phyloP scores from a whole-genome alignment of 2,113 vertebrate species.

The Puffinus mauretanicus region DNA sequence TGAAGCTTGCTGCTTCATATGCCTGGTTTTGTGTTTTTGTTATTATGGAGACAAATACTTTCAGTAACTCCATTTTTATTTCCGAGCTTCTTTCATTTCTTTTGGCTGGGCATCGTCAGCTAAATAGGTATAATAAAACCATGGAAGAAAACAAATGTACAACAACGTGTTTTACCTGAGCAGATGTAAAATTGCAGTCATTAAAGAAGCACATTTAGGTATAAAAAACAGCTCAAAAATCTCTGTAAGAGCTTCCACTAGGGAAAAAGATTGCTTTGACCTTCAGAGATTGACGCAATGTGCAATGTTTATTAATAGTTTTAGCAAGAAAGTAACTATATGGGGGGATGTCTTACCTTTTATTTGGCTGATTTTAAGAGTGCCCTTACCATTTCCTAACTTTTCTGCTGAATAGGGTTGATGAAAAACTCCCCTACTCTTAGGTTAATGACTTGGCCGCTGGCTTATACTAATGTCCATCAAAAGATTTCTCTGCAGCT shows the following conservation, averaged over 20 bases:
- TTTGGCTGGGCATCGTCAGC: neutral
- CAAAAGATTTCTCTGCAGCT: neutral
- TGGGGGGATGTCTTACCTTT: neutral
- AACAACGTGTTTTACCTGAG: neutral
- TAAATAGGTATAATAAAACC: slow-evolving; percentile 6
- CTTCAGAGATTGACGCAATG: slow-evolving; percentile 38
- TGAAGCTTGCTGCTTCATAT: neutral
- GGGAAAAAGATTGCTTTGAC: slow-evolving; percentile 57
- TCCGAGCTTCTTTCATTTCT: neutral
- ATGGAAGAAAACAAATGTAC: neutral
- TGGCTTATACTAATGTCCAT: neutral
- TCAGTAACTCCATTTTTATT: slow-evolving; percentile 7
- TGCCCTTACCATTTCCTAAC: neutral
- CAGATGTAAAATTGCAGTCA: slow-evolving; percentile 30
- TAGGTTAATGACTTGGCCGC: neutral
- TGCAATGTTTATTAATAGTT: slow-evolving; percentile 38
- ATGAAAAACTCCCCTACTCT: neutral
- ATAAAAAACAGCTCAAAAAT: slow-evolving; percentile 20
- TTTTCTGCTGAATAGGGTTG: neutral
- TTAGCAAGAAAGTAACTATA: neutral
- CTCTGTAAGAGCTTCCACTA: neutral
- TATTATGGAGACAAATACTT: neutral
- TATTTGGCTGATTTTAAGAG: neutral
- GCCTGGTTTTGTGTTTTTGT: rapidly evolving
- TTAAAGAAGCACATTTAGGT: slow-evolving; percentile 36